These are phyloP conservation scores for Euzophera pinguis DNA, from an alignment of 2,888 invertebrate species.

Conservation along the genomic window DNA sequence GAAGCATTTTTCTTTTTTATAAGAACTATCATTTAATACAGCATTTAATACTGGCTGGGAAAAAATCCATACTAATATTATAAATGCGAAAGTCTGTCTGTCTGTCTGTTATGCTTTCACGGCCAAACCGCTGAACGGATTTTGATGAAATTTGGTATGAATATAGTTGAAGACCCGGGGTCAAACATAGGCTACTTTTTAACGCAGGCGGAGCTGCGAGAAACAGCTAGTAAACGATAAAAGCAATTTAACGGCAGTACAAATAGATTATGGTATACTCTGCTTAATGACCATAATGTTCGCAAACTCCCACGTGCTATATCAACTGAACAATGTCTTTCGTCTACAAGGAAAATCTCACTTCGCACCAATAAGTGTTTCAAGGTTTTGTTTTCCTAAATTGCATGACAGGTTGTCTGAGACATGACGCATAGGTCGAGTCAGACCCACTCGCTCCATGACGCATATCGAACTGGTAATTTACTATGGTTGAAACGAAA, in stretches of 20 bases:
- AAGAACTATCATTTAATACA: too few relatives aligned
- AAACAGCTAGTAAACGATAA: background rate
- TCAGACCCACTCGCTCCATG: background rate
- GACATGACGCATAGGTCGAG: constrained; percentile 5
- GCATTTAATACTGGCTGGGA: too few relatives aligned
- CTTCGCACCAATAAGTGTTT: background rate
- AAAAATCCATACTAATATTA: too few relatives aligned
- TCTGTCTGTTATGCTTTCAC: too few relatives aligned
- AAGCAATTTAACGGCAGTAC: background rate
- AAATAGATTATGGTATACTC: background rate
- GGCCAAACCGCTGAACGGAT: too few relatives aligned
- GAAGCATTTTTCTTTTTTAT: too few relatives aligned
- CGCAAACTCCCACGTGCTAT: background rate
- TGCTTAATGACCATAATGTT: background rate
- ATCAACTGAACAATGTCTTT: background rate
- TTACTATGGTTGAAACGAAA: background rate
- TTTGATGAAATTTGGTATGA: too few relatives aligned
- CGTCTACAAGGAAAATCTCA: constrained; percentile 1
- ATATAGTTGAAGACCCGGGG: too few relatives aligned
- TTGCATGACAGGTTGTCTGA: background rate
- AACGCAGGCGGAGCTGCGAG: too few relatives aligned
- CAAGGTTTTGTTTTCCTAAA: background rate
- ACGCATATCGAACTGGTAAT: background rate
- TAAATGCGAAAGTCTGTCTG: too few relatives aligned
- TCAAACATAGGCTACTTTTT: too few relatives aligned